Base-by-base conservation (phyloP, 2,113 vertebrate species). In the Dunckerocampus dactyliophorus region DNA sequence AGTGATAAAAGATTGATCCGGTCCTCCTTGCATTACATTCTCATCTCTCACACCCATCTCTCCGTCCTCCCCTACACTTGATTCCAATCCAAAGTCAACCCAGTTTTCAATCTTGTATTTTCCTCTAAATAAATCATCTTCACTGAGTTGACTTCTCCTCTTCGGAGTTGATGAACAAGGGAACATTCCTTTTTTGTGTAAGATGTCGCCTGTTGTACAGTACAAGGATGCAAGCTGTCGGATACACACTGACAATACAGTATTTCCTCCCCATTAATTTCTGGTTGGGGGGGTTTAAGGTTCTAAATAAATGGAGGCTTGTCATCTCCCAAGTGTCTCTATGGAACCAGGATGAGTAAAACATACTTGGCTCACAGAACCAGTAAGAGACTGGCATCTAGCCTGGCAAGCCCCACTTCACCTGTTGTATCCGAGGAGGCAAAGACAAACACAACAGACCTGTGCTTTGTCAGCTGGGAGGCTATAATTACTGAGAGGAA, bases 1-100 rank as follows among this genome's bases (percentile, higher is more conserved):
- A 59, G 82, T 80, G 71, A 82, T 87, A 81, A 89, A 87, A 86
- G 74, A 89, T 86, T 82, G 84, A 91, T 89, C 83, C 70, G 53
- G 72, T 71, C 75, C 67, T 65, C 68, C 71, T 80, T 62, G 68
- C 80, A 70, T 75, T 78, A 76, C 75, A 62, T 77, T 77, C 78
- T 48, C 69, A 75, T 78, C 72, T 61, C 74, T 86, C 81, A 75
- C 72, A 75, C 72, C 63, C 65, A 17, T 55, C 63, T 70, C 55
- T 65, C 51, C 63, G 65, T 66, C 61, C 68, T 62, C 31, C 63
- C 67, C 66, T 54, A 50, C 63, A 52, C 61, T 63, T 46, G 34
- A 76, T 81, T 77, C 67, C 64, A 78, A 77, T 74, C 71, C 60
- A 76, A 77, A 83, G 60, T 72, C 76, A 81, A 65, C 76, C 70